Evolutionary conservation across 1,140 invertebrate species (phyloP).

Genomic region (Lamellibrachia luymesi): DNA sequence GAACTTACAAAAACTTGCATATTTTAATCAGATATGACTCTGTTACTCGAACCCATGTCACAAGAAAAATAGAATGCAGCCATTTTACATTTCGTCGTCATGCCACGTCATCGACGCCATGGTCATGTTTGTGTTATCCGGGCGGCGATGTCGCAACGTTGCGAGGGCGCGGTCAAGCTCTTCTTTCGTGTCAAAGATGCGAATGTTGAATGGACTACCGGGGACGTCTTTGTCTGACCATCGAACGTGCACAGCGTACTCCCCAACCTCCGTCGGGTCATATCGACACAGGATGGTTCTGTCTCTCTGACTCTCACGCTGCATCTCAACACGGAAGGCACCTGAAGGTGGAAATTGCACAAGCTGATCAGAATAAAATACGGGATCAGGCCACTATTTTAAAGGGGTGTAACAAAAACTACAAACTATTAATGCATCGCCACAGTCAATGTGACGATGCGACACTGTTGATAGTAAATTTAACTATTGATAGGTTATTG

Average conservation of each 20-base stretch:
- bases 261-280: conserved; percentile 96
- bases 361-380: background rate
- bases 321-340: conserved; percentile 99
- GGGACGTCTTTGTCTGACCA: conserved; percentile 92
- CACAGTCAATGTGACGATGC: too few species aligned
- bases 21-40: too few species aligned
- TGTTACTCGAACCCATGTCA: too few species aligned
- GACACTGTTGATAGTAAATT: too few species aligned
- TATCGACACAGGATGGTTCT: conserved; percentile 94
- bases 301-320: conserved; percentile 97
- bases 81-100: background rate
- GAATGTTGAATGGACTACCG: conserved; percentile 95
- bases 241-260: conserved; percentile 95
- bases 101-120: background rate
- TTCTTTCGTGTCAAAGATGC: conserved; percentile 98
- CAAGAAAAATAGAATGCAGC: too few species aligned
- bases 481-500: too few species aligned
- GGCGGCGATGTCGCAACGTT: background rate
- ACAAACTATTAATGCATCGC: too few species aligned
- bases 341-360: conserved; percentile 58
- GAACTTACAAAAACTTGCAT: too few species aligned
- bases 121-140: background rate
- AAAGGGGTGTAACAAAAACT: background rate
- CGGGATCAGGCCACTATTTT: background rate
- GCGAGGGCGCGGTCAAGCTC: conserved; percentile 65